A percentile compares a stretch with the other conserved stretches of the same genome.
Conservation (phyloP, 2,113 vertebrate genomes). For the Neotoma lepida region DNA sequence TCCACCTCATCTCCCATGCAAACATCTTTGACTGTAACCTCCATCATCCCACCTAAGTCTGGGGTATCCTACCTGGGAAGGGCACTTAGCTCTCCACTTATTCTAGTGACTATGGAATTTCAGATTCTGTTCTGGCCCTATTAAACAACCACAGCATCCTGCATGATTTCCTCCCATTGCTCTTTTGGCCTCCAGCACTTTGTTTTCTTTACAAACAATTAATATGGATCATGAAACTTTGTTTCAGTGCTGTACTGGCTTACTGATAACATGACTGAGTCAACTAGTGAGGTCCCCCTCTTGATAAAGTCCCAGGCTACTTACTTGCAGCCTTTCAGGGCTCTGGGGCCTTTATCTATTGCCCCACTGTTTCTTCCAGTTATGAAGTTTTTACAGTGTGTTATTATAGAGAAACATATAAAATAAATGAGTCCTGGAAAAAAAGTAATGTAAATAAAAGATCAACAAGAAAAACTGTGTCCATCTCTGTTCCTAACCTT, state of each 20-base stretch:
- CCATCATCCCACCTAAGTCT: background rate
- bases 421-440: background rate
- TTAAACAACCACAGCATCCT: background rate
- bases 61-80: background rate
- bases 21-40: background rate
- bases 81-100: background rate
- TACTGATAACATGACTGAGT: background rate
- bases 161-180: background rate
- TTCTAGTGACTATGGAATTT: background rate
- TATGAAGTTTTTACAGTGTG: slow-evolving; percentile 20
- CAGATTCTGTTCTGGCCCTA: background rate
- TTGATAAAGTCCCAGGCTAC: background rate
- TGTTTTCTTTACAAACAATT: background rate
- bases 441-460: slow-evolving; percentile 12
- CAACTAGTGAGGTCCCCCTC: background rate
- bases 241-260: background rate
- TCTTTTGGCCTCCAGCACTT: background rate
- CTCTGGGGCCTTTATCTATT: background rate
- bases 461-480: background rate
- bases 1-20: background rate
- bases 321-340: background rate
- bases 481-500: background rate
- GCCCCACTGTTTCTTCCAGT: slow-evolving; percentile 4
- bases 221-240: background rate
- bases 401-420: background rate